Conservation (phyloP, 1,140 invertebrate genomes). For the Drosophila novamexicana region DNA sequence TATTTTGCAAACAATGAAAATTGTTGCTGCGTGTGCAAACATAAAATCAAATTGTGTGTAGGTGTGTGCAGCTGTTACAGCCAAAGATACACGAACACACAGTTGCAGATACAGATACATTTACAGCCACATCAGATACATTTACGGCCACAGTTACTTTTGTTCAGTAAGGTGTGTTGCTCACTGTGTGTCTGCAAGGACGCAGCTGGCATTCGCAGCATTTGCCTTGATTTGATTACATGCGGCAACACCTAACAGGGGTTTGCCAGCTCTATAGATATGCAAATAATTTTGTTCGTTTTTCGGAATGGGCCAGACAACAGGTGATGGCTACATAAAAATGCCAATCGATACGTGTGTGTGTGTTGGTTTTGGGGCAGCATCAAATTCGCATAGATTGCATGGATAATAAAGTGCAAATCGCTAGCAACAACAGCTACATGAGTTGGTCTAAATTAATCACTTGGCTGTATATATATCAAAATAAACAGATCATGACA, state of each 20-base stretch:
- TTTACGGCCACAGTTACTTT: slow-evolving; percentile 23
- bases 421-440: slow-evolving; percentile 43
- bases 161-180: slow-evolving; percentile 54
- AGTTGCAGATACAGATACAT: slow-evolving; percentile 10
- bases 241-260: slow-evolving; percentile 49
- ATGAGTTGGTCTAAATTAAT: slow-evolving; percentile 67
- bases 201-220: slow-evolving; percentile 57
- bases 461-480: slow-evolving; percentile 65
- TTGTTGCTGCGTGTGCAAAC: slow-evolving; percentile 82
- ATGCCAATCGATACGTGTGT: slow-evolving; percentile 56
- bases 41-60: slow-evolving; percentile 80
- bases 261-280: slow-evolving; percentile 56
- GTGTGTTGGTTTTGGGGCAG: background rate
- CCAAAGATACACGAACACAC: slow-evolving; percentile 18
- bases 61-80: slow-evolving; percentile 62
- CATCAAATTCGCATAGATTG: slow-evolving; percentile 52
- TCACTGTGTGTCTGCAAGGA: slow-evolving; percentile 13
- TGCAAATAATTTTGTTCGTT: slow-evolving; percentile 55
- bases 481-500: slow-evolving; percentile 83
- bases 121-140: slow-evolving; percentile 47
- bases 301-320: slow-evolving; percentile 30
- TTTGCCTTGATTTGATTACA: slow-evolving; percentile 79
- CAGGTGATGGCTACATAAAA: slow-evolving; percentile 77
- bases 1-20: slow-evolving; percentile 83
- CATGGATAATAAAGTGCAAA: slow-evolving; percentile 70